A percentile compares a stretch with the other conserved stretches of the same genome.
phyloP scores from a whole-genome alignment of 2,888 invertebrate genomes.

The Cremastinae sp. region DNA sequence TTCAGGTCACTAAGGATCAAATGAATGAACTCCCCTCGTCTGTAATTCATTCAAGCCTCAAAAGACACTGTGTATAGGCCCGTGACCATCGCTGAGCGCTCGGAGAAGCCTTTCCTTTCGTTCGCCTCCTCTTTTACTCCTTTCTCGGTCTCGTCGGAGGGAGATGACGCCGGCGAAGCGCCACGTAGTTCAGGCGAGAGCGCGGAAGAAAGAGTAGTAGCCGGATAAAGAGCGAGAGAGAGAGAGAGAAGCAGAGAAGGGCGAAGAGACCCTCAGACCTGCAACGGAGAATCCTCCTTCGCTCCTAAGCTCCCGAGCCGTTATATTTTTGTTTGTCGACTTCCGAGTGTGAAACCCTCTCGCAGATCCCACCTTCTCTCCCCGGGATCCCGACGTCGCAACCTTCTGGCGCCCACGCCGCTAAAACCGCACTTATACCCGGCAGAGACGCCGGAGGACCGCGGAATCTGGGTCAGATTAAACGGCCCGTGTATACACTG shows the following conservation, averaged over 20 bases:
- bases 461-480: constrained; percentile 77
- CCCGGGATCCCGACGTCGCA: constrained; percentile 60
- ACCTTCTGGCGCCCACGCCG: constrained; percentile 59
- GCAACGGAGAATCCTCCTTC: constrained; percentile 71
- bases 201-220: constrained; percentile 41
- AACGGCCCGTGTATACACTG: constrained; percentile 51
- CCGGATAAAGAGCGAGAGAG: no score
- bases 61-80: constrained; percentile 72
- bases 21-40: constrained; percentile 78
- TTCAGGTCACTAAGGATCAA: constrained; percentile 78
- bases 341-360: constrained; percentile 67
- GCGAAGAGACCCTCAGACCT: constrained; percentile 69
- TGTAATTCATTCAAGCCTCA: constrained; percentile 79
- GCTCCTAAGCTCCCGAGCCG: constrained; percentile 72
- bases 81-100: constrained; percentile 55
- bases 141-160: constrained; percentile 59
- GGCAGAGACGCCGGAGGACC: constrained; percentile 58
- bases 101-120: constrained; percentile 54
- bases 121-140: constrained; percentile 45
- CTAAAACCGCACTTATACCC: constrained; percentile 75
- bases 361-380: constrained; percentile 46
- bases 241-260: no score
- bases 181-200: constrained; percentile 63
- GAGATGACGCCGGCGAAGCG: constrained; percentile 46
- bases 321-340: constrained; percentile 77